Percentiles rank a stretch among this genome's conserved stretches.
phyloP scores from a whole-genome alignment of 2,797 vertebrate genomes.

The Pseudocheirus occidentalis region DNA sequence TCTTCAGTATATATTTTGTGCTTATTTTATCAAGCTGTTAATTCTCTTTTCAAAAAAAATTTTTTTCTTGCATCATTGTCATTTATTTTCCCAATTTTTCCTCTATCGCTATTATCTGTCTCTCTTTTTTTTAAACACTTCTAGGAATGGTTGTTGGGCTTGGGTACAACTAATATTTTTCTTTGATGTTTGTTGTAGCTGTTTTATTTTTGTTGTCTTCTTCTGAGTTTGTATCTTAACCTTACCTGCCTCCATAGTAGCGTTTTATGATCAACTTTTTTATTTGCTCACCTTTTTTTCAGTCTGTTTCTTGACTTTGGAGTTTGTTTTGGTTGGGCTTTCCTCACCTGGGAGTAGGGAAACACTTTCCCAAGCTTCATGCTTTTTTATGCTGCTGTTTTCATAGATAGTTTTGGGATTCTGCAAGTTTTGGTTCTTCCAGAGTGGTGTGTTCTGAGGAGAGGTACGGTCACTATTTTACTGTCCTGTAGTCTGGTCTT shows the following conservation, averaged over 20 bases:
- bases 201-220: background rate
- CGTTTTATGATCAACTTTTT: background rate
- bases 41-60: background rate
- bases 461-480: background rate
- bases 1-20: background rate
- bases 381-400: background rate
- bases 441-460: background rate
- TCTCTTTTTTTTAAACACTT: background rate
- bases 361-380: background rate
- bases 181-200: background rate
- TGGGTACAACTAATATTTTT: background rate
- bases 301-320: background rate
- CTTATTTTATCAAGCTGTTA: background rate
- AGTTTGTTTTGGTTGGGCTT: background rate
- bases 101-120: background rate
- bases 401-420: background rate
- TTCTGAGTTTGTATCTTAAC: background rate
- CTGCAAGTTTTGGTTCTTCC: background rate
- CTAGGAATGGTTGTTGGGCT: background rate
- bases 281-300: background rate
- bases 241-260: background rate
- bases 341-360: background rate
- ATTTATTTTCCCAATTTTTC: background rate
- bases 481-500: background rate
- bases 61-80: background rate